A percentile compares a stretch with the other conserved stretches of the same genome.
These are phyloP conservation scores for Microtus montanus DNA, from an alignment of 2,113 vertebrate genomes.

Conservation along the genomic window DNA sequence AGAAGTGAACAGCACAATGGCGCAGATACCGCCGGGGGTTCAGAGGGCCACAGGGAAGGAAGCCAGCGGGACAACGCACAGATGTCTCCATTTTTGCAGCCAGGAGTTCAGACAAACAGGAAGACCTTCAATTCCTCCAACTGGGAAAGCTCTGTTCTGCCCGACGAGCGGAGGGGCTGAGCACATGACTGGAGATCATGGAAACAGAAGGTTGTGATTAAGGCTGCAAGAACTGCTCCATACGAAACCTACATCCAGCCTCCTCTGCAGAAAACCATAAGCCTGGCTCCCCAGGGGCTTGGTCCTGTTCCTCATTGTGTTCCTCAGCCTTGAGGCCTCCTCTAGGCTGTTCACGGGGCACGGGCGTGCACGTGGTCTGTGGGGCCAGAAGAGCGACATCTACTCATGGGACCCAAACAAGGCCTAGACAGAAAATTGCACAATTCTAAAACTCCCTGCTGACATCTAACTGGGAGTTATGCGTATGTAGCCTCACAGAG, in stretches of 20 bases:
- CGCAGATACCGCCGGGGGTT: slow-evolving; percentile 4
- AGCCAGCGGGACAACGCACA: slow-evolving; percentile 59
- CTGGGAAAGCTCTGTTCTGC: slow-evolving; percentile 27
- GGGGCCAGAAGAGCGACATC: neutral
- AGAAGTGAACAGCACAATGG: slow-evolving; percentile 26
- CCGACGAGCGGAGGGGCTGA: slow-evolving; percentile 46
- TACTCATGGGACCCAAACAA: neutral
- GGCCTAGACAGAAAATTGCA: neutral
- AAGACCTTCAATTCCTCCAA: slow-evolving; percentile 76
- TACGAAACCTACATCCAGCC: neutral
- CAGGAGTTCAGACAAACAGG: slow-evolving; percentile 79
- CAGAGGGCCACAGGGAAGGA: slow-evolving; percentile 56
- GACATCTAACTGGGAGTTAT: slow-evolving; percentile 20
- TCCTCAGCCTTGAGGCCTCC: neutral
- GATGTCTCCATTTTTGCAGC: slow-evolving; percentile 67
- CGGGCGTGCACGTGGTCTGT: neutral
- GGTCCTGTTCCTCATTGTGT: neutral
- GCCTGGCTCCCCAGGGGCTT: neutral
- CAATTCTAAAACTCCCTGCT: slow-evolving; percentile 22
- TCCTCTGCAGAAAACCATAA: neutral
- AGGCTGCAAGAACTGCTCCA: neutral
- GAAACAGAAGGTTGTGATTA: slow-evolving; percentile 68
- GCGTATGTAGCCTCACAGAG: neutral
- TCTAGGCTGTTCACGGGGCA: neutral
- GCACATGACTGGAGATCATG: slow-evolving; percentile 53